Base-by-base conservation (phyloP, 1,140 invertebrate genomes). In the Lepidurus arcticus region DNA sequence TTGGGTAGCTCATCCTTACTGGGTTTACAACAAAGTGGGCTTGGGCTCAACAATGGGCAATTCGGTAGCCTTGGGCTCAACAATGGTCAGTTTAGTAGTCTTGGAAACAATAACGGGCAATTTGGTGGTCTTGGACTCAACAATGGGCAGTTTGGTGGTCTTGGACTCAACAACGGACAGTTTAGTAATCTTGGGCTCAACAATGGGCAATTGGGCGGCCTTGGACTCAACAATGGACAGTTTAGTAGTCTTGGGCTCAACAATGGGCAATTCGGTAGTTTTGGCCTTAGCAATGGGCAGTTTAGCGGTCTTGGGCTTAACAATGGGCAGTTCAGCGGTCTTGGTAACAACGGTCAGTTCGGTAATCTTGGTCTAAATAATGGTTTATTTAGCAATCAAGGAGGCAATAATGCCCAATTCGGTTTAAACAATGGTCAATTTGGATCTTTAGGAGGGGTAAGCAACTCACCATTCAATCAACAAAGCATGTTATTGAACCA, bases 401-500 rank as follows among this genome's bases (percentile, higher is more conserved):
- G 45, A 47, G 45, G 45, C 16, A 47, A 16, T 47, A 47, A 47
- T 34, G 34, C 34, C 45, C 45, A 47, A 47, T 47, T 47, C 16
- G 45, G 45, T 47, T 47, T 47, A 10, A 47, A 16, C 45, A 47
- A 34, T 34, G 34, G 45, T 3, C 13, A 13, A 65, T 65, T 65
- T 65, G 53, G 53, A 9, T n/a, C 53, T 65, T 65, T 21, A 65
- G 21, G 16, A 9, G 53, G 53, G 16, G n/a, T 65, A 21, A 65
- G 21, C 21, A 65, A 7, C 13, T 65, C 21, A 16, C 53, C 53
- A 21, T 65, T 65, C 21, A 65, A 65, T 16, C 53, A 65, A 16
- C 53, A 65, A 21, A 65, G 53, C 53, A 65, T 65, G 53, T 16
- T 65, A 65, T 65, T 65, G 16, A 65, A 65, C 53, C 53, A 65